These are phyloP conservation scores for Drosophila paranaensis DNA, from an alignment of 2,888 invertebrate genomes.

Conservation along the genomic window DNA sequence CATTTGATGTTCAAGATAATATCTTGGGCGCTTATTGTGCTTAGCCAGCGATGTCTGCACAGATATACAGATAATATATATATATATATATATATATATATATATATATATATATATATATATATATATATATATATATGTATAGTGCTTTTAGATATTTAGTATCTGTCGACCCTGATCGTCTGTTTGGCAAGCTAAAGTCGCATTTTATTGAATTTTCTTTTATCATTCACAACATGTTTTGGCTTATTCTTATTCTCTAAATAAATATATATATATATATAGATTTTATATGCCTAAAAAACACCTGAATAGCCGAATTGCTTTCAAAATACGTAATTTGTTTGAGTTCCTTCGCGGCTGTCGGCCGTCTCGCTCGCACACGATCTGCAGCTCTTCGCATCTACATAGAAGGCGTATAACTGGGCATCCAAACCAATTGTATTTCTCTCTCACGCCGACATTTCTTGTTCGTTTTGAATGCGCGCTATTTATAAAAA, in stretches of 20 bases:
- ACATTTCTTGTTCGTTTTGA: slow-evolving; percentile 36
- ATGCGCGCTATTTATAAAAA: slow-evolving; percentile 81
- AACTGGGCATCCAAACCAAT: slow-evolving; percentile 52
- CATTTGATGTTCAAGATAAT: slow-evolving; percentile 76
- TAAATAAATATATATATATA: not conserved
- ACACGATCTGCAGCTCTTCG: slow-evolving; percentile 9
- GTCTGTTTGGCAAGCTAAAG: slow-evolving; percentile 63
- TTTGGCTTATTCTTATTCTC: not conserved
- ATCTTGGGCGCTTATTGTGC: slow-evolving; percentile 36
- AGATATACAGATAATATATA: slow-evolving; percentile 12
- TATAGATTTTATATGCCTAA: slow-evolving; percentile 4
- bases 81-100: slow-evolving; percentile 14
- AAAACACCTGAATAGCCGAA: slow-evolving; percentile 68
- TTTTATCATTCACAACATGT: slow-evolving; percentile 63
- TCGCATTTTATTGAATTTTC: slow-evolving; percentile 46
- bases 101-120: slow-evolving; percentile 4
- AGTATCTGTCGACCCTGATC: slow-evolving; percentile 74
- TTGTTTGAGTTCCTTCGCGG: slow-evolving; percentile 33
- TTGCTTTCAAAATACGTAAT: slow-evolving; percentile 52
- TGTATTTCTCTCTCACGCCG: slow-evolving; percentile 54
- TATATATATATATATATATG: slow-evolving; percentile 4
- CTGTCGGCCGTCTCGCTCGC: slow-evolving; percentile 33
- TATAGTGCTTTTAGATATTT: slow-evolving; percentile 30
- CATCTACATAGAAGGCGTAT: slow-evolving; percentile 68
- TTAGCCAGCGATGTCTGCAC: slow-evolving; percentile 2